These are phyloP conservation scores for Ypsolopha scabrella DNA, from an alignment of 2,888 invertebrate genomes.

Conservation along the genomic window DNA sequence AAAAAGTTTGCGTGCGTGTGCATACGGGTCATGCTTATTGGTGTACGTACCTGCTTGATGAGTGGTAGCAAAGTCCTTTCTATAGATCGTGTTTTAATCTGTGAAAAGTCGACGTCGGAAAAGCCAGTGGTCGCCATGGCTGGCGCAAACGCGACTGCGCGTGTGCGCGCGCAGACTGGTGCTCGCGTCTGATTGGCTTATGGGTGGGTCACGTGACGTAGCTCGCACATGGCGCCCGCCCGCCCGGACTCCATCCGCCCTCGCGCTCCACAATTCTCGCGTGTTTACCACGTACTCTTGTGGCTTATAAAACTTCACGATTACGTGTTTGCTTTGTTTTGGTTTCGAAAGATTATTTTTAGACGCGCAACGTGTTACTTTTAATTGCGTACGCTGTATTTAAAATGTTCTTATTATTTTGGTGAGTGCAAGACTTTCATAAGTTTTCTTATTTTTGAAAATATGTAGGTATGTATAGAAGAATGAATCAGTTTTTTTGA, in stretches of 20 bases:
- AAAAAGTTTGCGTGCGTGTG: constrained; percentile 1
- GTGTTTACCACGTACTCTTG: constrained; percentile 28
- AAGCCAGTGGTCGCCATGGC: constrained; percentile 74
- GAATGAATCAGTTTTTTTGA: too few species aligned
- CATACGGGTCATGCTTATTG: constrained; percentile 18
- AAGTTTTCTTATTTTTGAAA: too few species aligned
- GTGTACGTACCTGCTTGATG: constrained; percentile 86
- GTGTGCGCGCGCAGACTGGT: constrained; percentile 43
- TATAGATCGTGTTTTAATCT: constrained; percentile 94
- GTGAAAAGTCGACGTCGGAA: constrained; percentile 71
- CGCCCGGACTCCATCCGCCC: constrained; percentile 19
- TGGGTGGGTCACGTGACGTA: constrained; percentile 43
- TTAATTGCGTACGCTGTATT: not conserved
- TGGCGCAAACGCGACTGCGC: constrained; percentile 62
- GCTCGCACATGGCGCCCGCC: constrained; percentile 16
- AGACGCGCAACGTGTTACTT: not conserved
- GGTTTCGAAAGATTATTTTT: constrained; percentile 22
- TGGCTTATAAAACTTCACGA: constrained; percentile 44
- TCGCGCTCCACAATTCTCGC: constrained; percentile 25
- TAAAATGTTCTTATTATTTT: not conserved
- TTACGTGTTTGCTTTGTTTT: constrained; percentile 48
- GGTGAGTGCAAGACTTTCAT: too few species aligned
- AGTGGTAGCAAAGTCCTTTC: constrained; percentile 94
- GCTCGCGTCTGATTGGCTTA: constrained; percentile 34
- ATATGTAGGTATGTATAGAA: too few species aligned